phyloP scores from a whole-genome alignment of 2,113 vertebrate genomes.

The Poecilia latipinna region DNA sequence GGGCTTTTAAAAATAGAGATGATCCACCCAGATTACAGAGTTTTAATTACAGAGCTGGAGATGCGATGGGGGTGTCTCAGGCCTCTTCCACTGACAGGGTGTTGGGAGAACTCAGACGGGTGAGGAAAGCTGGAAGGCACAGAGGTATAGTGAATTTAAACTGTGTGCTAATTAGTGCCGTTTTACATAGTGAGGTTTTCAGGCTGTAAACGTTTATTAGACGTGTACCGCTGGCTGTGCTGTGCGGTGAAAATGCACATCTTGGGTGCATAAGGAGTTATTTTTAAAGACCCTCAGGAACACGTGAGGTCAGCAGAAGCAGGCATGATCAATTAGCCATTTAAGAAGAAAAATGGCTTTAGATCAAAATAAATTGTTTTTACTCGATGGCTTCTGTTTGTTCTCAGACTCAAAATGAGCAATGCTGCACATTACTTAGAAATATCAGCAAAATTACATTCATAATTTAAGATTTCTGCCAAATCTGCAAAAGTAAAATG shows the following conservation, averaged over 20 bases:
- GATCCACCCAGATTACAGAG: slow-evolving; percentile 76
- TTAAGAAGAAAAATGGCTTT: background rate
- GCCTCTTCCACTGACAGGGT: slow-evolving; percentile 56
- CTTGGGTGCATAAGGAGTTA: background rate
- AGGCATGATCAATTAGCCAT: background rate
- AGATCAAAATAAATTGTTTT: background rate
- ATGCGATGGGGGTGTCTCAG: slow-evolving; percentile 56
- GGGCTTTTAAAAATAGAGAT: slow-evolving; percentile 78
- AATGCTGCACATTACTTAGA: background rate
- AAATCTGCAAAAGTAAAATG: background rate
- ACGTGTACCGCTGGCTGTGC: background rate
- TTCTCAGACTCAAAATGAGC: background rate
- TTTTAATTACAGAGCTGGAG: slow-evolving; percentile 82
- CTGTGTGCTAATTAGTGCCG: slow-evolving; percentile 68
- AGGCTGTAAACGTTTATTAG: slow-evolving; percentile 46
- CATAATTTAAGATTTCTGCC: background rate
- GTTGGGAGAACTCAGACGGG: slow-evolving; percentile 14
- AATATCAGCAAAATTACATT: too few species aligned
- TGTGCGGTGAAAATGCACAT: background rate
- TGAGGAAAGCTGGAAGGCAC: slow-evolving; percentile 23
- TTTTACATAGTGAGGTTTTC: slow-evolving; percentile 32
- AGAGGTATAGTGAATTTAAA: slow-evolving; percentile 56
- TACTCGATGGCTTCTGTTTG: background rate
- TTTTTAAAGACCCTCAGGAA: background rate
- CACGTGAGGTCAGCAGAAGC: background rate